phyloP scores from a whole-genome alignment of 1,140 invertebrate genomes.

The Aphaenogaster floridana region DNA sequence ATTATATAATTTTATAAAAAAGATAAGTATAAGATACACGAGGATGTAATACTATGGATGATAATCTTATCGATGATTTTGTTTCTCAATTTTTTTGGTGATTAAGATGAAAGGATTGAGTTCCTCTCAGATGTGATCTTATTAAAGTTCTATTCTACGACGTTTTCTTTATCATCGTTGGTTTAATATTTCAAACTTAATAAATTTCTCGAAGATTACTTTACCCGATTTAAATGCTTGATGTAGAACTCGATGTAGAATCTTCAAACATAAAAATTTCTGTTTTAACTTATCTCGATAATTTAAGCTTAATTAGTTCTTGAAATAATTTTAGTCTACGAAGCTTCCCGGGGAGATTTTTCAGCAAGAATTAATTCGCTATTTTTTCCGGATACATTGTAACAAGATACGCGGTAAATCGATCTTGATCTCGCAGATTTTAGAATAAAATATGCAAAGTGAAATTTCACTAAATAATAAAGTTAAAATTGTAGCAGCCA shows the following conservation, averaged over 20 bases:
- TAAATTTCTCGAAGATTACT: slow-evolving; percentile 18
- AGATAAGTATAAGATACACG: background rate
- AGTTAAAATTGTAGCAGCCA: background rate
- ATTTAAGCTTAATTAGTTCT: slow-evolving; percentile 15
- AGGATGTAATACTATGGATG: background rate
- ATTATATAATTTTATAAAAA: background rate
- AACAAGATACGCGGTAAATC: background rate
- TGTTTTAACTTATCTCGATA: background rate
- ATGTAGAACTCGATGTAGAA: background rate
- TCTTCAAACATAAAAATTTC: slow-evolving; percentile 15
- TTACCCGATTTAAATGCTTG: background rate
- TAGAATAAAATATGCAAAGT: background rate
- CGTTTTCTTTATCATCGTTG: background rate
- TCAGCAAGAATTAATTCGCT: background rate
- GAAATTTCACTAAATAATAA: slow-evolving; percentile 8
- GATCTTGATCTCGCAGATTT: background rate
- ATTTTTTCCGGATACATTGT: background rate
- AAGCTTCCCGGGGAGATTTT: background rate
- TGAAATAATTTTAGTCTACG: background rate
- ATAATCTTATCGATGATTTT: slow-evolving; percentile 11
- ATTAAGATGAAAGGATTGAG: background rate
- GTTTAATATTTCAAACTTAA: slow-evolving; percentile 27
- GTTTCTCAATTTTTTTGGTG: background rate
- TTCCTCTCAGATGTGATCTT: background rate
- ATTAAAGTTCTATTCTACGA: slow-evolving; percentile 5